A percentile compares a stretch with the other conserved stretches of the same genome.
These are phyloP conservation scores for Drosophila yooni DNA, from an alignment of 2,888 invertebrate species.

Conservation along the genomic window DNA sequence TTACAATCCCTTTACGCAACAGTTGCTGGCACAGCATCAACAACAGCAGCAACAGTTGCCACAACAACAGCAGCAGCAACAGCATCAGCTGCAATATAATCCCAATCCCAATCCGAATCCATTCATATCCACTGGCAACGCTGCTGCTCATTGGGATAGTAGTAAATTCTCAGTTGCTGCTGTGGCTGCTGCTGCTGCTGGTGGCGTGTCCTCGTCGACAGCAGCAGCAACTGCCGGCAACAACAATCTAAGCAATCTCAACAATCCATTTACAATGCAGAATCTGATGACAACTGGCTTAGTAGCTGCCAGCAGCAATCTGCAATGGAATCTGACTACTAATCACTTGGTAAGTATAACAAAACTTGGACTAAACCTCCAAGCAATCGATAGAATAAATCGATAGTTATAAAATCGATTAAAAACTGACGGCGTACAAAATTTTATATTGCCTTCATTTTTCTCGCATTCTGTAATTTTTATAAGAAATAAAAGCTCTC, in stretches of 20 bases:
- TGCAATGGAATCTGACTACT: constrained; percentile 77
- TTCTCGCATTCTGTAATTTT: no score
- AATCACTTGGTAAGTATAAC: constrained; percentile 63
- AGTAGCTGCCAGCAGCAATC: constrained; percentile 49
- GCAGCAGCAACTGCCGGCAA: constrained; percentile 37
- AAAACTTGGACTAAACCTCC: background rate
- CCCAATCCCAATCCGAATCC: constrained; percentile 65
- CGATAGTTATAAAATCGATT: background rate
- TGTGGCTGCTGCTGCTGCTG: constrained; percentile 55
- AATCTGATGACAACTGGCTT: constrained; percentile 67
- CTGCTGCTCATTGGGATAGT: constrained; percentile 61
- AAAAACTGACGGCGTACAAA: no score
- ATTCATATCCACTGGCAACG: constrained; percentile 57
- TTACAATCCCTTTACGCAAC: constrained; percentile 72
- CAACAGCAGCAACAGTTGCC: constrained; percentile 66
- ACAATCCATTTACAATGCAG: constrained; percentile 75
- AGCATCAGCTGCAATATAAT: constrained; percentile 65
- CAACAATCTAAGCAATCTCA: constrained; percentile 79
- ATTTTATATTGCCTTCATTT: no score
- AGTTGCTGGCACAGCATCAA: constrained; percentile 60
- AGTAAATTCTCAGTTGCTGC: constrained; percentile 70
- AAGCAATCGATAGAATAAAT: background rate
- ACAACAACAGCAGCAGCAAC: constrained; percentile 55
- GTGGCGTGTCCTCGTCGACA: constrained; percentile 11
- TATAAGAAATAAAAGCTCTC: no score